A percentile compares a stretch with the other conserved stretches of the same genome.
phyloP scores from a whole-genome alignment of 2,113 vertebrate species.

The Salvator merianae region DNA sequence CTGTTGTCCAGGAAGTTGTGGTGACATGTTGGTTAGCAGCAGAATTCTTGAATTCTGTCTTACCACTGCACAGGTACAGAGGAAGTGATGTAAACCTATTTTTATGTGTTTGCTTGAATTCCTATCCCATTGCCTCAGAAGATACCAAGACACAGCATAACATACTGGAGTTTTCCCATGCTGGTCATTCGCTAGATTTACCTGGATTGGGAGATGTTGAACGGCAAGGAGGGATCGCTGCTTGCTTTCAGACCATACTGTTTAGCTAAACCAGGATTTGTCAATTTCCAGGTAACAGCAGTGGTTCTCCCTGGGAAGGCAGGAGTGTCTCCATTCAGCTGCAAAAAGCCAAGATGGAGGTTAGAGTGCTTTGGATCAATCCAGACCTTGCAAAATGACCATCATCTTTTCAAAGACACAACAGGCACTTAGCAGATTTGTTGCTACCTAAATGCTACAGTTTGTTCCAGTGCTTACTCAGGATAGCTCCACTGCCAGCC shows the following conservation, averaged over 20 bases:
- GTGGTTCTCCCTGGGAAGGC: constrained; percentile 35
- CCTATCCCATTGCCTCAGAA: too few relatives aligned
- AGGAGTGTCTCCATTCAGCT: constrained; percentile 30
- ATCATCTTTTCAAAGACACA: too few relatives aligned
- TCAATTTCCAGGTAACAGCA: constrained; percentile 17
- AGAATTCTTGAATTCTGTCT: too few relatives aligned
- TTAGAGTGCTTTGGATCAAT: not conserved
- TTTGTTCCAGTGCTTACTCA: too few relatives aligned
- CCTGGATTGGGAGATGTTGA: constrained; percentile 57
- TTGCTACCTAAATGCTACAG: not conserved
- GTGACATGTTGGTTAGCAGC: too few relatives aligned
- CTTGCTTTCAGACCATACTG: constrained; percentile 38
- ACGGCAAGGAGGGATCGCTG: constrained; percentile 27
- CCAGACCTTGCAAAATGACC: not conserved
- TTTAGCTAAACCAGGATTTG: constrained; percentile 24
- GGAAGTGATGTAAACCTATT: too few relatives aligned
- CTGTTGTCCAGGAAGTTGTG: too few relatives aligned
- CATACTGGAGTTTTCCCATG: too few relatives aligned
- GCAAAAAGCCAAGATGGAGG: constrained; percentile 21
- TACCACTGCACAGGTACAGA: too few relatives aligned
- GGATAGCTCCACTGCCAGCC: too few relatives aligned
- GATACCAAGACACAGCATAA: not conserved
- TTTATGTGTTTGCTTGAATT: too few relatives aligned
- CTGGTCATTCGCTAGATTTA: constrained; percentile 3
- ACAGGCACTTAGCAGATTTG: not conserved